Evolutionary conservation across 2,113 vertebrate genomes (phyloP), one percentile per base, ranked within the genome.

Genomic region (Tenebrosternarchus preto): DNA sequence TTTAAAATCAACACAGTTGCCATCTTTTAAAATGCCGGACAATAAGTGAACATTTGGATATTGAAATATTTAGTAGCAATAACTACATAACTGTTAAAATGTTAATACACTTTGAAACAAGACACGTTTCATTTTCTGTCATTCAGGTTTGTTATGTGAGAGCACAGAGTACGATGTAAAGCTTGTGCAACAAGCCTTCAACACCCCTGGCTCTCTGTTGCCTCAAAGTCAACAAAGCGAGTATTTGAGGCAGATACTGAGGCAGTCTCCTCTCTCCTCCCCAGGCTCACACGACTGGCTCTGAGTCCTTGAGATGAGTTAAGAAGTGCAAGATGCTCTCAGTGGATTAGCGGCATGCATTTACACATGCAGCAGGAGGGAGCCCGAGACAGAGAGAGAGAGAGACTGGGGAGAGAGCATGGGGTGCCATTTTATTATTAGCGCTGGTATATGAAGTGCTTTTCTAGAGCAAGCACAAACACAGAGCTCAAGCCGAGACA

Each of bases 401-500:
- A 63, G 24, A 27, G 25, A 63, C 39, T 33, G 43, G 43, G 43
- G 11, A 12, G 43, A 1, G 43, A 2, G 33, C 78, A 74, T 74
- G 20, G 9, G 43, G 20, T 36, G 59, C 43, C n/a, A n/a, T 55
- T 81, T 81, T 81, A 81, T 81, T 81, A 64, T 81, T 81, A 76
- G 80, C 78, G 55, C 8, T 4, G 36, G 24, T 46, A 39, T 64
- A 64, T 79, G 73, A 80, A 80, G 78, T 80, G 78, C 70, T 80
- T 70, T 64, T 71, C 78, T 9, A 55, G 1, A 80, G 43, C 50
- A n/a, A 73, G 43, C 27, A 1, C 77, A 73, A 73, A 80, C 69
- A 73, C 24, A 24, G 9, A 70, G 57, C 68, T 71, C 67, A 29
- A 60, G 33, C 56, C 29, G 36, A 71, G 43, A 50, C 43, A 50